Percentiles rank a stretch among this genome's conserved stretches.
Conservation (phyloP, 2,113 vertebrate genomes). For the Strix uralensis region DNA sequence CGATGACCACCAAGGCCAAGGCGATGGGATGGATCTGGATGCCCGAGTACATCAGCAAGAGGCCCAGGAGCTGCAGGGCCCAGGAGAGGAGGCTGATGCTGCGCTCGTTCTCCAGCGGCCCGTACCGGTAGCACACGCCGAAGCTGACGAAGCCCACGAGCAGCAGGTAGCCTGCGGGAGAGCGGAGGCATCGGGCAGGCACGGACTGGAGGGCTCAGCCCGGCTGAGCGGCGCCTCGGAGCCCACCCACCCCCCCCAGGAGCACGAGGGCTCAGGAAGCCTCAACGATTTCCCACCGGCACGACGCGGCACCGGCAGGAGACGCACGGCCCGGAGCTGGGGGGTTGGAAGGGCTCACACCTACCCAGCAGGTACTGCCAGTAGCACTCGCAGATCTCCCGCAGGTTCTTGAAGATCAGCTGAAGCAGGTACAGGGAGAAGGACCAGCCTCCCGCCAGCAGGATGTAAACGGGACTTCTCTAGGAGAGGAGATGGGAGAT, state of each 20-base stretch:
- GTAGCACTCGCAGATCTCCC: conserved; percentile 84
- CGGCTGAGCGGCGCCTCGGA: background rate
- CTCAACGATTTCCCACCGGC: accelerated
- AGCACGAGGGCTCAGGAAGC: background rate
- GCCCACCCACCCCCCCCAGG: background rate
- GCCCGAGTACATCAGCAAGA: conserved; percentile 84
- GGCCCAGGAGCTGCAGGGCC: conserved; percentile 88
- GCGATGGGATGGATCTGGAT: conserved; percentile 89
- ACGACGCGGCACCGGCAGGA: accelerated
- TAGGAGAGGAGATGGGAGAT: conserved; percentile 50
- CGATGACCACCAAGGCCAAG: conserved; percentile 79
- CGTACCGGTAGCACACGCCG: conserved; percentile 89
- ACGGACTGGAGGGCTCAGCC: accelerated
- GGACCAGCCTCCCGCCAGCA: conserved; percentile 94
- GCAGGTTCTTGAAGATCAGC: conserved; percentile 88
- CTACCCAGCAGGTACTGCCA: conserved; percentile 90
- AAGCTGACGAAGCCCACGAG: conserved; percentile 90
- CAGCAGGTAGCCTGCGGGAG: conserved; percentile 79
- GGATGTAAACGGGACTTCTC: conserved; percentile 90
- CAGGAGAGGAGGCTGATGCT: conserved; percentile 93
- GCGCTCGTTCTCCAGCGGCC: conserved; percentile 87
- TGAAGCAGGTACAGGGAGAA: conserved; percentile 94
- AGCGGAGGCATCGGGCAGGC: background rate
- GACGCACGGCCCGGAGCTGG: accelerated
- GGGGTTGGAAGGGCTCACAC: background rate